phyloP scores from a whole-genome alignment of 1,140 invertebrate species.

The Pteromalus puparum region DNA sequence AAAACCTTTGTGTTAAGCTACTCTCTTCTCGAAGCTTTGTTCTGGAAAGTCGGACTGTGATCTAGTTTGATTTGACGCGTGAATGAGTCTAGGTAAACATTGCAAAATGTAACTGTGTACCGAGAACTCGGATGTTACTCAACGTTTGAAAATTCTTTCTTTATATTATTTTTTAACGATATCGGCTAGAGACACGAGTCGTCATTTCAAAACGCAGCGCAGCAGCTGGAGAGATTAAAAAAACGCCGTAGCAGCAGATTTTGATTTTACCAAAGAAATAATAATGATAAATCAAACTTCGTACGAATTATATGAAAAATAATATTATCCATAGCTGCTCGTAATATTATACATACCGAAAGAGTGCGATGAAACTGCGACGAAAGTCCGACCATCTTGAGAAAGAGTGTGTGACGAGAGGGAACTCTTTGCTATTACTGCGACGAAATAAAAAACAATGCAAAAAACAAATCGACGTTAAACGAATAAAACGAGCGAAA shows the following conservation, averaged over 20 bases:
- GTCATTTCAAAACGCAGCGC: neutral
- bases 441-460: neutral
- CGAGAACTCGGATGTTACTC: neutral
- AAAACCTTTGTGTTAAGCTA: neutral
- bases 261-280: neutral
- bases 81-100: neutral
- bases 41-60: neutral
- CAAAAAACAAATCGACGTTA: neutral
- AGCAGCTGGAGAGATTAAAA: neutral
- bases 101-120: too few species aligned
- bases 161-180: too few species aligned
- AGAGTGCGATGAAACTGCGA: slow-evolving; percentile 15
- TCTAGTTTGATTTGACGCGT: neutral
- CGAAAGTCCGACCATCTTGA: slow-evolving; percentile 33
- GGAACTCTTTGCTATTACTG: neutral
- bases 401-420: slow-evolving; percentile 8
- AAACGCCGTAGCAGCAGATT: neutral
- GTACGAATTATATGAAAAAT: slow-evolving; percentile 33
- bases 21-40: too few species aligned
- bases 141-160: too few species aligned
- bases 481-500: neutral
- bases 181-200: too few species aligned
- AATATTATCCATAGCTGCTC: slow-evolving; percentile 10
- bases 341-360: neutral
- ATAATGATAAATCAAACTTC: slow-evolving; percentile 27